These are phyloP conservation scores for Leucania comma DNA, from an alignment of 2,888 invertebrate species.

Conservation along the genomic window DNA sequence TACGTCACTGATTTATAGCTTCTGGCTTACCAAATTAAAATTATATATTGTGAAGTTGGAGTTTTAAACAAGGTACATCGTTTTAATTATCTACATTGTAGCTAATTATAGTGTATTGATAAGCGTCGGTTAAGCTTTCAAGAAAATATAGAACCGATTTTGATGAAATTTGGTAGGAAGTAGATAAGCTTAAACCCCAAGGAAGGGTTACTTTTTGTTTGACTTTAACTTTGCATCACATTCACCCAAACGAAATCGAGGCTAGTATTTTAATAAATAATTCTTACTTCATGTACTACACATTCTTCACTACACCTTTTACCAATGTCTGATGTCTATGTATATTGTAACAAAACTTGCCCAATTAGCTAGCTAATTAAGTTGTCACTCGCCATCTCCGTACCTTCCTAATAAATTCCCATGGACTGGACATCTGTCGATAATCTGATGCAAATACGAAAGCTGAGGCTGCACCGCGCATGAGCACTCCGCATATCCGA, in stretches of 20 bases:
- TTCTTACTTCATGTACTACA: too few species aligned
- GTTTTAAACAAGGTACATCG: not conserved
- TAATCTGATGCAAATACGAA: slow-evolving; percentile 88
- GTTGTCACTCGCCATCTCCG: not conserved
- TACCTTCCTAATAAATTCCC: slow-evolving; percentile 52
- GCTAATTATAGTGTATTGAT: not conserved
- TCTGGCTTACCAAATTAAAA: slow-evolving; percentile 41
- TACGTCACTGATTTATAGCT: slow-evolving; percentile 44
- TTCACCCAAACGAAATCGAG: too few species aligned
- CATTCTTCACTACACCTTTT: too few species aligned
- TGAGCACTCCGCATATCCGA: slow-evolving; percentile 87
- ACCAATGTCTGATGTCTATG: too few species aligned
- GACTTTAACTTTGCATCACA: too few species aligned
- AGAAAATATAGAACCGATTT: too few species aligned
- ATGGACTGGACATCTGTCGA: slow-evolving; percentile 75
- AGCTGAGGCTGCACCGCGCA: slow-evolving; percentile 84
- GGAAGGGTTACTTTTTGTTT: too few species aligned
- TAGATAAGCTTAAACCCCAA: too few species aligned
- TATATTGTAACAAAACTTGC: not conserved
- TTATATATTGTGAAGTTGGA: slow-evolving; percentile 16
- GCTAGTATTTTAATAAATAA: too few species aligned
- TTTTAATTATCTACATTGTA: not conserved
- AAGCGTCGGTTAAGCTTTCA: not conserved
- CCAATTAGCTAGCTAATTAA: slow-evolving; percentile 19
- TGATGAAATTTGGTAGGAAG: too few species aligned